Evolutionary conservation across 1,140 invertebrate genomes (phyloP), one percentile per base, ranked within the genome.

Genomic region (Phocides pigmalion): DNA sequence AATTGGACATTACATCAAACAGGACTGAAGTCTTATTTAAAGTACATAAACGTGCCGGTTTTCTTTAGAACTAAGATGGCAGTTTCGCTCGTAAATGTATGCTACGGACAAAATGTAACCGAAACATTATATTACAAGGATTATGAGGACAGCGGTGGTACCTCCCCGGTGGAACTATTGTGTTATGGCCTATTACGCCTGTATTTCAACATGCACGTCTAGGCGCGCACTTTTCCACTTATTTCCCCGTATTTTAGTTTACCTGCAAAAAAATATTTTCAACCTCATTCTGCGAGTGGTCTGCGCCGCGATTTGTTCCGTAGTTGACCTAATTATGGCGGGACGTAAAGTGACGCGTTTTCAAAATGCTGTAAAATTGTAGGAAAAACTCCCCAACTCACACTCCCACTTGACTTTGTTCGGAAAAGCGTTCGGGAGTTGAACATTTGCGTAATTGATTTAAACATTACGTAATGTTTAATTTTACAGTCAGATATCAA

Each of bases 281-380:
- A 19, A 19, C 56, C 56, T 59, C 56, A 47, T 59, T 59, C 42
- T 6, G 42, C n/a, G 28, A 59, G 56, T 37, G 56, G 56, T 59
- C 56, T 19, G 54, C 53, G 44, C 42, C n/a, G 44, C 56, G 67
- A 69, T 69, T 69, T 69, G 20, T 28, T 44, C 15, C 17, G 63
- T 63, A 62, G 64, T 69, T 64, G 63, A 69, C 67, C 67, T 64
- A 69, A 69, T 69, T 69, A 69, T 65, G 42, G 20, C 61, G 41
- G 20, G 14, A 32, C 54, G 39, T 16, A 58, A 58, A 58, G 39
- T 58, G 53, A 58, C 53, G 53, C 53, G 53, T 44, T 17, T 58
- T 58, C 39, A 44, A 58, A 58, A 44, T 58, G 41, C 39, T 58
- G 39, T 58, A 42, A 58, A 58, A 58, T 58, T 58, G 53, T 58